Evolutionary conservation across 2,113 vertebrate genomes (phyloP).

Genomic region (human (Homo sapiens)): GRCh38 chr5:74357001-74357500

Average conservation of each 20-base stretch:
- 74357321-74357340: too few species aligned
- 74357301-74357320: neutral
- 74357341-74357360: too few species aligned
- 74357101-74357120: neutral
- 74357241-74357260: neutral
- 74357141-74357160: neutral
- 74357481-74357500: too few species aligned
- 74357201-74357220: neutral
- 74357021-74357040: accelerated
- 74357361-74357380: too few species aligned
- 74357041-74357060: neutral
- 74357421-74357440: too few species aligned
- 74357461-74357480: too few species aligned
- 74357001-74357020: neutral
- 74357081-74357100: neutral
- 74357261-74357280: accelerated
- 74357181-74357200: neutral
- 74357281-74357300: neutral
- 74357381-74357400: too few species aligned
- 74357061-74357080: neutral
- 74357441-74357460: too few species aligned
- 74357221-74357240: neutral
- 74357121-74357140: neutral
- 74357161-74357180: neutral
- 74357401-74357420: too few species aligned